Base-by-base conservation (phyloP, 2,797 vertebrate species). In the Pangasius mekongensis region DNA sequence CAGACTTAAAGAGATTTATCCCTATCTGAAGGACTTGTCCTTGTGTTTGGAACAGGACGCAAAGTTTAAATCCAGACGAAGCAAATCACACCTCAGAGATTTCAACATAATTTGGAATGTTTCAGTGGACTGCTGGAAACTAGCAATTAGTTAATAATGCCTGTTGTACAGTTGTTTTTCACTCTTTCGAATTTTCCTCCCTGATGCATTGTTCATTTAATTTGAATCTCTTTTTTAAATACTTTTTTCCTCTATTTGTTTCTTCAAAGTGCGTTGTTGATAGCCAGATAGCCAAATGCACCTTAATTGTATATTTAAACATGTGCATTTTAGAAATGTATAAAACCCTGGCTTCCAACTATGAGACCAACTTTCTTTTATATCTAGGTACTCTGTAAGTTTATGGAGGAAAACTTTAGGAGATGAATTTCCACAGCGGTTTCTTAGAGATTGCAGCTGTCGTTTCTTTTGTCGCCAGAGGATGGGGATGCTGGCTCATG, bases 401-500 rank as follows among this genome's bases (percentile, higher is more conserved):
- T 43, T 62, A 30, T n/a, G 5, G 22, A 18, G 36, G 13, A 62
- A 62, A 27, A 14, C 16, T 24, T n/a, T 27, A 14, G 0, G 33
- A 33, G 18, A 36, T 36, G 3, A 24, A 81, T 81, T 60, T 58
- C n/a, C 5, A 16, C 30, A 58, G 52, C 77, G 58, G 8, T 56
- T 58, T 43, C 14, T 30, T 47, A 64, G 39, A 83, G 60, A 67
- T 49, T n/a, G 39, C 62, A 66, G 39, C 24, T 83, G 82, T 49
- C 9, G 10, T 83, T 83, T 83, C 82, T 66, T 67, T 66, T 30
- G 60, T 66, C 82, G 49, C 82, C 82, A 83, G 82, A 49, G 27
- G 82, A 83, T 83, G 82, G 82, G 39, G 82, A 30, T 83, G 82
- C 82, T 83, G 60, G 27, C 62, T 67, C 39, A 47, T 33, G 43